Conservation (phyloP, 2,888 invertebrate species). For the Drosophila recens region DNA sequence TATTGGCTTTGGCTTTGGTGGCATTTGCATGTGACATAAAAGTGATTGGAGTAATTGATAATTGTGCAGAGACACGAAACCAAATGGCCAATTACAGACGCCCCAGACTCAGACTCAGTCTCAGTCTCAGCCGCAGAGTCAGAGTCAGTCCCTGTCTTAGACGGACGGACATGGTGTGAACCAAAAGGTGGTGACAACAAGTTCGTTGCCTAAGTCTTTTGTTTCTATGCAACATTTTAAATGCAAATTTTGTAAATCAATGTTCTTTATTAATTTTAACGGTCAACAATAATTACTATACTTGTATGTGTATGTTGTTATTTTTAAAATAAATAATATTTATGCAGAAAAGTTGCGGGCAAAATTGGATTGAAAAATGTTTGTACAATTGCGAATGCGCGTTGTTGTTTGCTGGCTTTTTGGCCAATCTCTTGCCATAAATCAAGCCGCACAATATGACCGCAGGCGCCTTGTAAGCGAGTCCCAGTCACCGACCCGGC, state of each 20-base stretch:
- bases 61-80: conserved; percentile 75
- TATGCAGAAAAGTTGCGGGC: conserved; percentile 9
- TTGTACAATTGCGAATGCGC: conserved; percentile 70
- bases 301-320: conserved; percentile 6
- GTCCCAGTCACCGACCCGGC: conserved; percentile 69
- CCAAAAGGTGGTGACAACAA: conserved; percentile 47
- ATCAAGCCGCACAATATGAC: conserved; percentile 76
- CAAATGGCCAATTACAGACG: conserved; percentile 65
- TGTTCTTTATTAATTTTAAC: conserved; percentile 26
- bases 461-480: conserved; percentile 80
- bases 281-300: conserved; percentile 26
- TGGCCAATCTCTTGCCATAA: conserved; percentile 78
- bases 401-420: conserved; percentile 52
- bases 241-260: conserved; percentile 54
- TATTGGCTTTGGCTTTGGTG: conserved; percentile 53
- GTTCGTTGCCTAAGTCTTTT: conserved; percentile 70
- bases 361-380: conserved; percentile 70
- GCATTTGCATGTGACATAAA: conserved; percentile 81
- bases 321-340: conserved; percentile 11
- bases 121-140: neutral
- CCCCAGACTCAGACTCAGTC: conserved; percentile 1
- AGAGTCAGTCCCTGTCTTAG: neutral
- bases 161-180: conserved; percentile 44
- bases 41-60: conserved; percentile 80
- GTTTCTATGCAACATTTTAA: conserved; percentile 31